Evolutionary conservation across 2,888 invertebrate genomes (phyloP), one percentile per base, ranked within the genome.

Genomic region (Caenorhabditis japonica): DNA sequence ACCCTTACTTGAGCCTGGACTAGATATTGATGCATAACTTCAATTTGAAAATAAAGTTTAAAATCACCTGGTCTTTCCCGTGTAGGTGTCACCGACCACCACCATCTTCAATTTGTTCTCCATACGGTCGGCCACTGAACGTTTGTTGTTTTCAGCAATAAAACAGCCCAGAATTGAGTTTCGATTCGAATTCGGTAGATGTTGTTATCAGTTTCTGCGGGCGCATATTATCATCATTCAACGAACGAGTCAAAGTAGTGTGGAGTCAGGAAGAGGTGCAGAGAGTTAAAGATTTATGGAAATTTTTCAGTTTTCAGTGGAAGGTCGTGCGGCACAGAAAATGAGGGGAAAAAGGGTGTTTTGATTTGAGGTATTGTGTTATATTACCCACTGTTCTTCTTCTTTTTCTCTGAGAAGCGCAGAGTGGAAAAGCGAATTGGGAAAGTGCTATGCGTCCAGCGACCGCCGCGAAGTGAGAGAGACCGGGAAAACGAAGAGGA

Each of bases 51-150:
- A 53, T 15, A 27, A 47, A 34, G 44, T 15, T 2, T n/a, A 19
- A 8, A 59, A 71, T 55, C 38, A 81, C 83, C 94, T 94, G 79
- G 95, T 95, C 90, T 95, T 95, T 74, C 95, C 95, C 81, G 95
- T 93, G 72, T 93, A 94, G 75, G 94, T 94, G 88, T 95, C 95
- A 76, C 95, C 95, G 79, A 95, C 93, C 84, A 95, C 91, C 84
- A 95, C 95, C 90, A 95, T 94, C 91, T 95, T 95, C 84, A 95
- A 61, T 51, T 77, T 77, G 55, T 78, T 81, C 41, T 21, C 30
- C 13, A 47, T 47, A n/a, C 44, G 30, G n/a, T 27, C 2, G n/a
- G 4, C 17, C 25, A 21, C 21, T 44, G 53, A 53, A n/a, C n/a
- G n/a, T n/a, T n/a, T n/a, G n/a, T n/a, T n/a, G n/a, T n/a, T n/a